Evolutionary conservation across 2,888 invertebrate species (phyloP), one percentile per base, ranked within the genome.

Genomic region (Dendrolimus houi): DNA sequence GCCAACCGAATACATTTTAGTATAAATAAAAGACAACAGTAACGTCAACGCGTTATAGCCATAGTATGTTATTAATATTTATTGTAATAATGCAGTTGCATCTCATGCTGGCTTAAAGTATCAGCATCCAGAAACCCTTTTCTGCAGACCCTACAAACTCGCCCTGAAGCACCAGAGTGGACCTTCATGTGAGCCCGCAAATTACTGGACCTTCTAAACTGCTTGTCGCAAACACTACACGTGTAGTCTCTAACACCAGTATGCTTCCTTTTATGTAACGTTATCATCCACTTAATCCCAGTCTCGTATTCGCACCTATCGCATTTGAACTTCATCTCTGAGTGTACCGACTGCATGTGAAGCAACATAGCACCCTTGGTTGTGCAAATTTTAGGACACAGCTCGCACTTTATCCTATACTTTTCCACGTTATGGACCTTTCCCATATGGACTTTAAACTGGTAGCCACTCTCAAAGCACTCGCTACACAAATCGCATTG

Each of bases 191-290:
- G 87, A 0, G 79, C 73, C 7, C 85, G 63, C 3, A 87, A 58
- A 58, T 87, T 87, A 54, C 92, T 93, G 8, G 92, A 91, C 52
- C 93, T 86, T 0, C 91, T 86, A 54, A 93, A 91, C 64, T 80
- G 81, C 54, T 81, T 87, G 0, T 87, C 85, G 57, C 93, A 93
- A n/a, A 92, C 78, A 52, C 91, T 91, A 60, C 93, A 93, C 1
- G 79, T 75, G 58, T 92, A 92, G 10, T 84, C 80, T 9, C 83
- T 88, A 1, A 90, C 87, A 0, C 87, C 88, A 14, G 79, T 84
- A 74, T 92, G 93, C 52, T 85, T 88, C 17, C 85, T 81, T 56
- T 83, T 84, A 60, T 92, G 92, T 2, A 86, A 59, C 41, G 75
- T 85, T 0, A 87, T 71, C 67, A 79, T 66, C 81, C 81, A 85